phyloP scores from a whole-genome alignment of 2,888 invertebrate genomes.

The Balanococcus diminutus region DNA sequence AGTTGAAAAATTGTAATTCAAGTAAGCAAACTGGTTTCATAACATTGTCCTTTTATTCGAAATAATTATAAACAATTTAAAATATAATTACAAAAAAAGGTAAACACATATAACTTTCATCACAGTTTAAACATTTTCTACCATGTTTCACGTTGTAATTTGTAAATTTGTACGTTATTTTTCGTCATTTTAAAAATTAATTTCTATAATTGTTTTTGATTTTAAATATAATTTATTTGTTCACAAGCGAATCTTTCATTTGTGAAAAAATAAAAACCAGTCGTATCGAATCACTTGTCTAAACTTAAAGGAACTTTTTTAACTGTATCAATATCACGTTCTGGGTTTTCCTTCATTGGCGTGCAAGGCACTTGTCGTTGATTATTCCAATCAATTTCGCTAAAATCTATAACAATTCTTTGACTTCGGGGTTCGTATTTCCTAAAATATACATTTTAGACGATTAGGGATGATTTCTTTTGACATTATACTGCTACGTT shows the following conservation, averaged over 20 bases:
- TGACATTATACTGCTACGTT: background rate
- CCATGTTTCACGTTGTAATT: constrained; percentile 2
- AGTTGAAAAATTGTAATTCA: background rate
- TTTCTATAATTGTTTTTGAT: background rate
- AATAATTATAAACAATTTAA: background rate
- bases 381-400: constrained; percentile 65
- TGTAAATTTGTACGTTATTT: background rate
- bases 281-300: background rate
- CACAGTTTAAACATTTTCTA: background rate
- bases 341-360: background rate
- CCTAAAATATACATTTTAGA: too few species aligned
- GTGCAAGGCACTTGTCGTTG: background rate
- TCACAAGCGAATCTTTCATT: background rate
- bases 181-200: background rate
- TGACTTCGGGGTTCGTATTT: constrained; percentile 69
- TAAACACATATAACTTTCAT: background rate
- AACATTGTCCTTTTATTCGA: background rate
- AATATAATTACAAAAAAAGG: background rate
- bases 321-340: background rate
- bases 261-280: background rate
- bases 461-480: too few species aligned
- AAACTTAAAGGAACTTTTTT: background rate
- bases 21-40: background rate
- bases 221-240: constrained; percentile 28
- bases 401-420: constrained; percentile 74